phyloP scores from a whole-genome alignment of 2,797 vertebrate species.

The Chrysocyon brachyurus region DNA sequence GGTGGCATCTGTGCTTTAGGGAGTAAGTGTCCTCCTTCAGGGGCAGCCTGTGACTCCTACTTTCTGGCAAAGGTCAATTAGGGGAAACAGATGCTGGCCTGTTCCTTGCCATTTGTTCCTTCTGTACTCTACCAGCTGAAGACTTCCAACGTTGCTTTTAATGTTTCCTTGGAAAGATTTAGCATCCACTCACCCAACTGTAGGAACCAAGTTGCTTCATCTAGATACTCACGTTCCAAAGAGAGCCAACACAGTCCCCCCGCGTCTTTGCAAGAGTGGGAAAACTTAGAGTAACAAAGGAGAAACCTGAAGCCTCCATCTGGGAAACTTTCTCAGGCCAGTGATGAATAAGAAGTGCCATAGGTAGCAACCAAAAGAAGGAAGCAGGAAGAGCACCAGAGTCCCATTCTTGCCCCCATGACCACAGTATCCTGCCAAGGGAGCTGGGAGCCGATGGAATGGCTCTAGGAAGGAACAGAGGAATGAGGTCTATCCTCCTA shows the following conservation, averaged over 20 bases:
- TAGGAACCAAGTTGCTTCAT: not conserved
- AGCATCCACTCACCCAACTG: not conserved
- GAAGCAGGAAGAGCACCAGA: not conserved
- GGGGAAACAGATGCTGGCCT: not conserved
- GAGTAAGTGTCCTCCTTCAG: accelerated
- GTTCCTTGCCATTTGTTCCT: not conserved
- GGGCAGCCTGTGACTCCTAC: not conserved
- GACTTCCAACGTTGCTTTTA: not conserved
- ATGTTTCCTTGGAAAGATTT: slow-evolving; percentile 14
- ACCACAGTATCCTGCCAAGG: not conserved
- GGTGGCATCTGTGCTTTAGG: not conserved
- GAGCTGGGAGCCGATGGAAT: not conserved
- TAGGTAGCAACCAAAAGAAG: not conserved
- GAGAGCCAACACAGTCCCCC: not conserved
- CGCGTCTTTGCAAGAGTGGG: not conserved
- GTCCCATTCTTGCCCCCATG: not conserved
- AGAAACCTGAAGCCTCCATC: not conserved
- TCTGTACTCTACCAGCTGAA: not conserved
- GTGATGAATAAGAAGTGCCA: not conserved
- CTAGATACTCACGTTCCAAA: slow-evolving; percentile 13
- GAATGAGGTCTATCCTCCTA: not conserved
- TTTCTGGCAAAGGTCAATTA: not conserved
- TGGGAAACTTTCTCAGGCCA: not conserved
- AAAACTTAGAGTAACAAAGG: not conserved
- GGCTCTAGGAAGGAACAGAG: not conserved